A percentile compares a stretch with the other conserved stretches of the same genome.
Evolutionary conservation across 2,888 invertebrate species (phyloP).

Genomic region (Rhagium mordax): DNA sequence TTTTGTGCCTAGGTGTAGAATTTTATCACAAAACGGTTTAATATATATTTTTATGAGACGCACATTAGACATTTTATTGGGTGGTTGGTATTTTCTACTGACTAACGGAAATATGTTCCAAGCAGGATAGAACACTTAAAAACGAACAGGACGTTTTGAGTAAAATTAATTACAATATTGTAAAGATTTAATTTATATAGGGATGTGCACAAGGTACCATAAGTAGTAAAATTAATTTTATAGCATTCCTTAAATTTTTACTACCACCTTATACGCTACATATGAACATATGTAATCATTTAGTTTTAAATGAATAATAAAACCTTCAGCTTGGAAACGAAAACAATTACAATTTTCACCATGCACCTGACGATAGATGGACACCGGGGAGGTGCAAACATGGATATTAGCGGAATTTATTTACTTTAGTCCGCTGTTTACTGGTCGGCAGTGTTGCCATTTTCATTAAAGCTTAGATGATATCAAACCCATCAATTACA

Average conservation of each 20-base stretch:
- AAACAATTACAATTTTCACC: conserved; percentile 9
- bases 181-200: conserved; percentile 19
- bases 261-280: conserved; percentile 26
- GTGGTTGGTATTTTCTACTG: background rate
- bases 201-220: background rate
- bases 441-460: too few relatives aligned
- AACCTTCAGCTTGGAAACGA: background rate
- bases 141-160: too few relatives aligned
- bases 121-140: background rate
- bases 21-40: conserved; percentile 9
- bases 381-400: too few relatives aligned
- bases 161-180: conserved; percentile 9
- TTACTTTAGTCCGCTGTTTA: too few relatives aligned
- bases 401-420: too few relatives aligned
- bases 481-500: too few relatives aligned
- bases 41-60: conserved; percentile 2
- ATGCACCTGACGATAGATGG: too few relatives aligned
- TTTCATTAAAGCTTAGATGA: too few relatives aligned
- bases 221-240: conserved; percentile 37
- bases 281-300: conserved; percentile 26
- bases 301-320: conserved; percentile 29
- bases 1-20: conserved; percentile 23
- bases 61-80: background rate
- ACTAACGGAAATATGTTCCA: background rate
- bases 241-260: conserved; percentile 37